Evolutionary conservation across 2,797 vertebrate genomes (phyloP).

Genomic region (Tamandua tetradactyla): DNA sequence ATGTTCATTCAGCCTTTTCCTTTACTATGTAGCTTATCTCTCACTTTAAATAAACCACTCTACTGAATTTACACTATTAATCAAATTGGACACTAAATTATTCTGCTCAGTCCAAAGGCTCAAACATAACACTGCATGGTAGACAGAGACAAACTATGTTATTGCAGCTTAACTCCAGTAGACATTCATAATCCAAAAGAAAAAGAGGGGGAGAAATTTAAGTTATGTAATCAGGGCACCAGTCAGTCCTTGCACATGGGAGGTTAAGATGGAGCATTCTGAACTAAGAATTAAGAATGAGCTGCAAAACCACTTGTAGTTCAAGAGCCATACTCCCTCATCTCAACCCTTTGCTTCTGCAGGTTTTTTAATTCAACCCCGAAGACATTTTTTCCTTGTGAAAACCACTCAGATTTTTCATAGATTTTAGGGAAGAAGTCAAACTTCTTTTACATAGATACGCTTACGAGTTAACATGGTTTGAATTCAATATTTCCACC

Average conservation of each 20-base stretch:
- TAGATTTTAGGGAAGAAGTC: not conserved
- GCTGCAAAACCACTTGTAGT: not conserved
- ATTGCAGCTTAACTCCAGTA: conserved; percentile 33
- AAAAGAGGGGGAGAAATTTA: conserved; percentile 30
- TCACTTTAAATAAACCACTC: conserved; percentile 60
- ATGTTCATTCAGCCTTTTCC: conserved; percentile 6
- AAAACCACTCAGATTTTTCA: not conserved
- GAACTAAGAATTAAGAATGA: not conserved
- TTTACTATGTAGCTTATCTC: conserved; percentile 25
- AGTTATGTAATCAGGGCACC: not conserved
- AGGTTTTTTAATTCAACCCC: not conserved
- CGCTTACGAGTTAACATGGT: not conserved
- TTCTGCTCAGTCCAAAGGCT: conserved; percentile 28
- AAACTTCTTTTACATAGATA: not conserved
- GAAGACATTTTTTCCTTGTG: not conserved
- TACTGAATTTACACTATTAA: conserved; percentile 40
- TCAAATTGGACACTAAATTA: conserved; percentile 63
- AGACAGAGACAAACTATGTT: conserved; percentile 56
- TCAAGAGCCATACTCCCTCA: not conserved
- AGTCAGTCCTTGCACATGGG: not conserved
- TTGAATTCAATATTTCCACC: not conserved
- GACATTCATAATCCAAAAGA: conserved; percentile 55
- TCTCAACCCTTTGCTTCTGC: not conserved
- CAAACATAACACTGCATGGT: not conserved
- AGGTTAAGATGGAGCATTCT: not conserved